Percentiles rank a stretch among this genome's conserved stretches.
Evolutionary conservation across 1,140 invertebrate species (phyloP).

Genomic region (Drosophila erecta): DNA sequence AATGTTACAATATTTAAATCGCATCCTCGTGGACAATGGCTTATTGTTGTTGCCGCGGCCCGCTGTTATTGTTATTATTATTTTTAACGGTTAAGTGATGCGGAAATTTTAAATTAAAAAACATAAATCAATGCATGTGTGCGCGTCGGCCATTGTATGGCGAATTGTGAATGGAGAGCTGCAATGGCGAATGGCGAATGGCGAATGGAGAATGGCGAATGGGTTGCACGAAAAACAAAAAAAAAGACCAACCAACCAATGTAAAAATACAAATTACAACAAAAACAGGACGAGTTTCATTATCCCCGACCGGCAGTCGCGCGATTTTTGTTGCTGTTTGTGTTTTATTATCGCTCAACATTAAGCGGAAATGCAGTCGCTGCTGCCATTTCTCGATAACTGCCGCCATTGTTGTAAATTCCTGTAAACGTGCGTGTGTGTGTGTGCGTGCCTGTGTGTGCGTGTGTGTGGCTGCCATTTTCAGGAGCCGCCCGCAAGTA

Average conservation of each 20-base stretch:
- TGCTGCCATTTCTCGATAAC: slow-evolving; percentile 64
- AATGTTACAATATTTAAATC: slow-evolving; percentile 75
- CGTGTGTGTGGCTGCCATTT: slow-evolving; percentile 48
- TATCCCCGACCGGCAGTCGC: slow-evolving; percentile 49
- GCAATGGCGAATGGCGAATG: neutral
- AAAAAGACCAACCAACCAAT: neutral
- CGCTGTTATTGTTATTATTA: slow-evolving; percentile 68
- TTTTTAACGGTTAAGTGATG: slow-evolving; percentile 84
- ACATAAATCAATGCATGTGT: slow-evolving; percentile 84
- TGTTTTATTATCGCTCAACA: slow-evolving; percentile 79
- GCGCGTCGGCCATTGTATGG: slow-evolving; percentile 38
- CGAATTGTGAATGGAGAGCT: neutral
- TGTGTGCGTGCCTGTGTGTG: slow-evolving; percentile 2
- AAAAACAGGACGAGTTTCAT: slow-evolving; percentile 54
- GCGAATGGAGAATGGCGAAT: neutral
- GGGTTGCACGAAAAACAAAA: slow-evolving; percentile 3
- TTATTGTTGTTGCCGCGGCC: slow-evolving; percentile 51
- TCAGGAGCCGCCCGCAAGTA: slow-evolving; percentile 62
- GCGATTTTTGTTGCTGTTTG: slow-evolving; percentile 62
- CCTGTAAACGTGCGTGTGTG: slow-evolving; percentile 1
- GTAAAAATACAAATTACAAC: neutral
- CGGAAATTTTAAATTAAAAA: slow-evolving; percentile 85
- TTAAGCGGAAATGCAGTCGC: slow-evolving; percentile 78
- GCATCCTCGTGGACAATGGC: slow-evolving; percentile 51
- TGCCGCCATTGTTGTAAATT: slow-evolving; percentile 38